phyloP scores from a whole-genome alignment of 2,797 vertebrate genomes.

The Petrocephalus sullivani region DNA sequence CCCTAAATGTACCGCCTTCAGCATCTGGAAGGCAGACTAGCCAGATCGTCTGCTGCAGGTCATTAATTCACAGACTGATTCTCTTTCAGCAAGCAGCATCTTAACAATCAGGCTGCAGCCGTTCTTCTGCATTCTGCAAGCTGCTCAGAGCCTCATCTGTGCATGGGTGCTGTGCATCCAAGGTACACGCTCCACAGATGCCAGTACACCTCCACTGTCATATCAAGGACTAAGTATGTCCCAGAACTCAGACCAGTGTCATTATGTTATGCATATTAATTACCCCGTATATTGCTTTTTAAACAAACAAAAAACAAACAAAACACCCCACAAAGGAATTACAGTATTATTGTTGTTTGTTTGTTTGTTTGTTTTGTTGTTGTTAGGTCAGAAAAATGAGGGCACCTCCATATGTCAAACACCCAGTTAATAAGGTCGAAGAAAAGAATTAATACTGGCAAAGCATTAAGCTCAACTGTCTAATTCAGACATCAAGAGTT shows the following conservation, averaged over 20 bases:
- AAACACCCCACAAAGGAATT: not conserved
- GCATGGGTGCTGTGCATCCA: conserved; percentile 21
- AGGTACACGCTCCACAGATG: conserved; percentile 1
- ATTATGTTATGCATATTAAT: not conserved
- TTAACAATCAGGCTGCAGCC: conserved; percentile 16
- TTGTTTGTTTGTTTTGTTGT: not conserved
- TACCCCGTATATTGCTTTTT: not conserved
- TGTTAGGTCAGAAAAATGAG: not conserved
- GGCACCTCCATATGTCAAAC: not conserved
- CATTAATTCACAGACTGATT: conserved; percentile 26
- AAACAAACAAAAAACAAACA: not conserved
- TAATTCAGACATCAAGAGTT: not conserved
- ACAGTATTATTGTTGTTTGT: not conserved
- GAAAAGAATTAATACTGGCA: not conserved
- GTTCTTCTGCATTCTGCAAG: conserved; percentile 23
- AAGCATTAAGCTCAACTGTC: not conserved
- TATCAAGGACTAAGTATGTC: not conserved
- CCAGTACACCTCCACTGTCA: not conserved
- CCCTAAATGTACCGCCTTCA: not conserved
- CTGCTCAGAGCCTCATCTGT: conserved; percentile 25
- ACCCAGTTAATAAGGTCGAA: not conserved
- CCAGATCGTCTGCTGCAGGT: conserved; percentile 7
- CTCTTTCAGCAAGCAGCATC: not conserved
- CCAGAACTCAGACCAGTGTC: not conserved
- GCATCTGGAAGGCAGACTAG: not conserved